Evolutionary conservation across 2,113 vertebrate species (phyloP), one percentile per base, ranked within the genome.

Genomic region (Tetrao urogallus): DNA sequence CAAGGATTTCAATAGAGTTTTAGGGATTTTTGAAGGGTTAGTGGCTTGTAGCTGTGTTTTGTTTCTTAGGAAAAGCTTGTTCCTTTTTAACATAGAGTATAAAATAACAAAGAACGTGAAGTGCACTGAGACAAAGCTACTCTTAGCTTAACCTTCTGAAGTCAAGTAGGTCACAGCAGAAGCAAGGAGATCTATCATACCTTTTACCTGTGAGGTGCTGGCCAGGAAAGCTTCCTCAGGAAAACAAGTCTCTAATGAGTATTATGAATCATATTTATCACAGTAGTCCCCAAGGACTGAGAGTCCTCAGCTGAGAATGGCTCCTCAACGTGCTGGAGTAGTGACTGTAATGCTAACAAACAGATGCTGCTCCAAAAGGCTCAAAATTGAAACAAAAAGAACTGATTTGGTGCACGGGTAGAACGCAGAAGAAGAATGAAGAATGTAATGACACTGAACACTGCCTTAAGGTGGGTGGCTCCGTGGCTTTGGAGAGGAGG

Each of bases 121-220:
- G 92, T 93, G 86, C 82, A 75, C 89, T 69, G 91, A 84, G 80
- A 91, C 73, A 88, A 65, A 80, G 86, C 94, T 95, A 93, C 94
- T 96, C 94, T 93, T 94, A 96, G 94, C 90, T 93, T 95, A 94
- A 95, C 94, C 32, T 91, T 90, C 79, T 94, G 93, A 95, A 96
- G 88, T 95, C 95, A 96, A 94, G 80, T 90, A 90, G 93, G 94
- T 91, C 90, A 92, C 52, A 90, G 76, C 88, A 84, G 90, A 95
- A 69, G 90, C 86, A 94, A 95, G 95, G 88, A 91, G 76, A 90
- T 91, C 90, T 91, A 84, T 94, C 86, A 73, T 94, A 91, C 80
- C 65, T 94, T 94, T 88, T 94, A 95, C 75, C 82, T 95, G 95
- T 97, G 86, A 95, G 93, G 80, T 90, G 88, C 80, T 93, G 88